These are phyloP conservation scores for Montipora efflorescens DNA, from an alignment of 64 coral and sea anemone species.

Conservation along the genomic window DNA sequence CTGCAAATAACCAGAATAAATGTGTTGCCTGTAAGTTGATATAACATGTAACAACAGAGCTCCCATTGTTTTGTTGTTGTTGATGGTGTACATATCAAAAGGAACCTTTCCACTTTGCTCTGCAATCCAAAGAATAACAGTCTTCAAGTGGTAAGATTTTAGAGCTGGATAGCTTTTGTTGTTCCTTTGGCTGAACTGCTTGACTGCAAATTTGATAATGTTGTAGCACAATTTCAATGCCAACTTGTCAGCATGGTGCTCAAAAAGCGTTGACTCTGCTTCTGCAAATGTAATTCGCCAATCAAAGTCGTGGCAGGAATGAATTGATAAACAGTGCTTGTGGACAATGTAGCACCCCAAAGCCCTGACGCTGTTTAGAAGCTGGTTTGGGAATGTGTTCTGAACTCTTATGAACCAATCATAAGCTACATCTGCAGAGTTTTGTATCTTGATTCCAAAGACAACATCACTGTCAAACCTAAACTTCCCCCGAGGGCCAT, in stretches of 20 bases:
- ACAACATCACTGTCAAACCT: slow-evolving; percentile 25
- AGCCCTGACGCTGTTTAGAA: slow-evolving; percentile 14
- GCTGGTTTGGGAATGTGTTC: background rate
- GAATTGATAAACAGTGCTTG: slow-evolving; percentile 15
- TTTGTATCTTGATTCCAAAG: slow-evolving; percentile 17
- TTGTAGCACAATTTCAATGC: slow-evolving; percentile 29
- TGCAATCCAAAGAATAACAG: slow-evolving; percentile 35
- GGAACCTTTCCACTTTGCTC: slow-evolving; percentile 15
- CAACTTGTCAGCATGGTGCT: slow-evolving; percentile 29
- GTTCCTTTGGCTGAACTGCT: slow-evolving; percentile 12
- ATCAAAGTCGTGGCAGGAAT: slow-evolving; percentile 27
- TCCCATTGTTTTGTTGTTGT: slow-evolving; percentile 24
- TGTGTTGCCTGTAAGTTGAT: slow-evolving; percentile 31
- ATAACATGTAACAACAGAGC: slow-evolving; percentile 1
- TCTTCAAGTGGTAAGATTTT: slow-evolving; percentile 35
- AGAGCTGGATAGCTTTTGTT: slow-evolving; percentile 21
- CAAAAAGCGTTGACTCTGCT: slow-evolving; percentile 32
- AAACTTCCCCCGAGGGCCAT: slow-evolving; percentile 40
- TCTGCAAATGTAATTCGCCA: slow-evolving; percentile 34
- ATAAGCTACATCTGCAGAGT: background rate
- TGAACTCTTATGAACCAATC: slow-evolving; percentile 5
- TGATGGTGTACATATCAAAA: slow-evolving; percentile 21
- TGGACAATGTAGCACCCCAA: slow-evolving; percentile 7
- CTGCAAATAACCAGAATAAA: slow-evolving; percentile 10
- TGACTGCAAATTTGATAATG: slow-evolving; percentile 47